Evolutionary conservation across 2,113 vertebrate species (phyloP).

Genomic region (Apaloderma vittatum): DNA sequence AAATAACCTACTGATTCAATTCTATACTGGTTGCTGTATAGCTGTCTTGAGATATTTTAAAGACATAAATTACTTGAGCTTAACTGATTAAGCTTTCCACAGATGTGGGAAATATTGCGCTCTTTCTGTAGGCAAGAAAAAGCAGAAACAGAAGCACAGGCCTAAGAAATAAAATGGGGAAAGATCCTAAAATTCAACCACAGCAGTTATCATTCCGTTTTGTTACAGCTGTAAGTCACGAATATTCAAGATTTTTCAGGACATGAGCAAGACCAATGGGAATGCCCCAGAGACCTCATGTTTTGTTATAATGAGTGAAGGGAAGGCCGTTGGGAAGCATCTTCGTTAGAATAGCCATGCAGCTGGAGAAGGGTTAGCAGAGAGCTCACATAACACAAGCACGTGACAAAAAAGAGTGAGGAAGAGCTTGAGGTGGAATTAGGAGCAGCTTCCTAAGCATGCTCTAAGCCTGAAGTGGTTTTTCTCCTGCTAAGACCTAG

Average conservation of each 20-base stretch:
- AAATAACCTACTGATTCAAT: rapidly evolving
- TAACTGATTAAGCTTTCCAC: not conserved
- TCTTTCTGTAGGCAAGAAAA: not conserved
- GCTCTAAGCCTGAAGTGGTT: not conserved
- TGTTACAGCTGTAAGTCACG: rapidly evolving
- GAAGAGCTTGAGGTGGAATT: not conserved
- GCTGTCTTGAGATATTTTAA: not conserved
- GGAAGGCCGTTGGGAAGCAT: not conserved
- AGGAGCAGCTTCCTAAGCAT: not conserved
- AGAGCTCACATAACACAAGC: rapidly evolving
- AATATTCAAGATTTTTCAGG: not conserved
- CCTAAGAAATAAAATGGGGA: not conserved
- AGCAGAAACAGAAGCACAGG: not conserved
- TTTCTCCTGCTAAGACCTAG: not conserved
- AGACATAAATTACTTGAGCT: not conserved
- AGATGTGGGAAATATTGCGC: not conserved
- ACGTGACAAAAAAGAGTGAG: not conserved
- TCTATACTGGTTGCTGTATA: not conserved
- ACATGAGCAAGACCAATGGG: not conserved
- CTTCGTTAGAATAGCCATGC: not conserved
- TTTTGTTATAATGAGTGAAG: not conserved
- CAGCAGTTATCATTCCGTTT: not conserved
- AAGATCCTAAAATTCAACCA: not conserved
- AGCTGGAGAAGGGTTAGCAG: not conserved
- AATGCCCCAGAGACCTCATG: not conserved